Evolutionary conservation across 2,888 invertebrate genomes (phyloP), one percentile per base, ranked within the genome.

Genomic region (Lissocephala sabroskyi): DNA sequence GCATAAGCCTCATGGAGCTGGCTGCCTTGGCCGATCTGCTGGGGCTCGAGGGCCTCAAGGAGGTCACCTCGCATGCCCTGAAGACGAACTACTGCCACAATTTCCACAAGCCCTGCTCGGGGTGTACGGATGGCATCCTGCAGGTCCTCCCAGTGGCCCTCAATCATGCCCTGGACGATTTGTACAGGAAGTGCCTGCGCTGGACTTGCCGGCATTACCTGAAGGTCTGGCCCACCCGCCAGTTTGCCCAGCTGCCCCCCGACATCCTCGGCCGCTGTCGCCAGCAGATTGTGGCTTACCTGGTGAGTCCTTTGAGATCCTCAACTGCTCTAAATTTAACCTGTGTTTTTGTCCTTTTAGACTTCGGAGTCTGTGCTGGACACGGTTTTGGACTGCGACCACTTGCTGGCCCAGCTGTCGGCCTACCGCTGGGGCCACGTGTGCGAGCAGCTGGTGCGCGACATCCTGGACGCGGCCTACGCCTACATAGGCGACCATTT

Each of bases 101-200:
- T 82, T 97, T 98, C 82, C 97, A 98, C 80, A 92, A 93, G 87
- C 97, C 97, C 0, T 98, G 97, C 83, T 88, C 92, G 37, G 91
- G 92, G 26, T 97, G 97, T 83, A 91, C 92, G 13, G 90, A 92
- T 37, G 95, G 95, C 3, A 93, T 96, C 2, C 85, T 95, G 28
- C 96, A 97, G 82, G 94, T 96, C 56, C 87, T 97, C 65, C 93
- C 95, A 0, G 86, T 97, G 33, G 91, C 95, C 3, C 89, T 94
- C 3, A 92, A 92, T 33, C 96, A 94, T 82, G 94, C 94, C 0
- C 86, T 97, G 45, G 94, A 95, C 73, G 96, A 96, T 79, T 86
- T 97, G 16, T 93, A 94, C 82, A 89, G 93, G 57, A 94, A 93
- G 82, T 94, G 94, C 79, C 86, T 96, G 41, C 88, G 90, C 57